Evolutionary conservation across 2,113 vertebrate genomes (phyloP), one percentile per base, ranked within the genome.

Genomic region (Sphaerodactylus townsendi): DNA sequence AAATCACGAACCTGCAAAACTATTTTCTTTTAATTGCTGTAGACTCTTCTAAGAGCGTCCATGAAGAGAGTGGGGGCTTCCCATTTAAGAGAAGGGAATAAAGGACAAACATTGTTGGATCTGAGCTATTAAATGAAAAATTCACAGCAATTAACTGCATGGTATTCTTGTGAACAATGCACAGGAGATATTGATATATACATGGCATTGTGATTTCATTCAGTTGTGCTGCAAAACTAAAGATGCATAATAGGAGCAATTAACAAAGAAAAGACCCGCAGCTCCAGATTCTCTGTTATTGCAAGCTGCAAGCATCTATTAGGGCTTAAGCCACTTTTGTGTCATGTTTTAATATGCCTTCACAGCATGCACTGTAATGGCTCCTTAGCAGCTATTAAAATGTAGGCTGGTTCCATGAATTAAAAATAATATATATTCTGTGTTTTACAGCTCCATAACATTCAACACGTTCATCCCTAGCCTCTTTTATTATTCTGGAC

Each of bases 311-410:
- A 92, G 86, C 90, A 90, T 82, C 89, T 90, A 94, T 86, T 86
- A 91, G 81, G 87, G 91, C 92, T 86, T 84, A 90, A 93, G 91
- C 90, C 79, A 84, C 82, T 87, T 88, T 89, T 88, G 91, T 85
- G 79, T 90, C 86, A 91, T 86, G 87, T 88, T 93, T 94, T 94
- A 93, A 95, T 94, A 93, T 85, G 83, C 87, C 90, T 92, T 92
- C 93, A 90, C 92, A 95, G 92, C 90, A 88, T 88, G 92, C 66
- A 85, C 46, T 56, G 1, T 77, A 87, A 93, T 33, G 74, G 88
- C 64, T 93, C 82, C 92, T 88, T 66, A 85, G 88, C 92, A 88
- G 85, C 93, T 77, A 90, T 93, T 87, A 91, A 79, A 82, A 85
- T 11, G 35, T 87, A 86, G 85, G 76, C 71, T 77, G 89, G 79